Percentiles rank a stretch among this genome's conserved stretches.
phyloP scores from a whole-genome alignment of 2,888 invertebrate genomes.

The Gari tellinella region DNA sequence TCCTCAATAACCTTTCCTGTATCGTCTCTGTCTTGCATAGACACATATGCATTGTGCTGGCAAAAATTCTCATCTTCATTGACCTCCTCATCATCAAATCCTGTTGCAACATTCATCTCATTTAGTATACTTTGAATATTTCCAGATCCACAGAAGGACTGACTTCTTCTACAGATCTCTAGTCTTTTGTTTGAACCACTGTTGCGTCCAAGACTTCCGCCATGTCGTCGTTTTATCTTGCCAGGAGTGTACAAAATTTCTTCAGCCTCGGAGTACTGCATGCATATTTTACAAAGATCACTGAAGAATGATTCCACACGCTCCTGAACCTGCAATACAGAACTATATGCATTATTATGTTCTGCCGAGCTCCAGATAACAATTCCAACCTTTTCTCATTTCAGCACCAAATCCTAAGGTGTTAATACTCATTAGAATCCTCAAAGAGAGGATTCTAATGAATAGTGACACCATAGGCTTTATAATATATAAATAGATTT shows the following conservation, averaged over 20 bases:
- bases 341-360: too few species aligned
- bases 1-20: constrained; percentile 32
- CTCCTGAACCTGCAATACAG: constrained; percentile 65
- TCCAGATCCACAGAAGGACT: constrained; percentile 65
- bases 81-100: constrained; percentile 22
- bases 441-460: too few species aligned
- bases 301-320: constrained; percentile 74
- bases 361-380: too few species aligned
- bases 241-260: constrained; percentile 64
- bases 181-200: constrained; percentile 57
- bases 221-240: constrained; percentile 66
- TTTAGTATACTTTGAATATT: constrained; percentile 54
- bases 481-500: too few species aligned
- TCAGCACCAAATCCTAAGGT: too few species aligned
- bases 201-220: constrained; percentile 63
- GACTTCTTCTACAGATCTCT: constrained; percentile 59
- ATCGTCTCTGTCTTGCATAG: constrained; percentile 46
- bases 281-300: constrained; percentile 71
- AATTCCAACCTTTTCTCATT: too few species aligned
- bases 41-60: constrained; percentile 24
- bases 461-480: too few species aligned
- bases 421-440: too few species aligned
- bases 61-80: constrained; percentile 37
- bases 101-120: constrained; percentile 46
- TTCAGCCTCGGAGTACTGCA: constrained; percentile 43